Evolutionary conservation across 2,113 vertebrate species (phyloP).

Genomic region (Illadopsis cleaveri): DNA sequence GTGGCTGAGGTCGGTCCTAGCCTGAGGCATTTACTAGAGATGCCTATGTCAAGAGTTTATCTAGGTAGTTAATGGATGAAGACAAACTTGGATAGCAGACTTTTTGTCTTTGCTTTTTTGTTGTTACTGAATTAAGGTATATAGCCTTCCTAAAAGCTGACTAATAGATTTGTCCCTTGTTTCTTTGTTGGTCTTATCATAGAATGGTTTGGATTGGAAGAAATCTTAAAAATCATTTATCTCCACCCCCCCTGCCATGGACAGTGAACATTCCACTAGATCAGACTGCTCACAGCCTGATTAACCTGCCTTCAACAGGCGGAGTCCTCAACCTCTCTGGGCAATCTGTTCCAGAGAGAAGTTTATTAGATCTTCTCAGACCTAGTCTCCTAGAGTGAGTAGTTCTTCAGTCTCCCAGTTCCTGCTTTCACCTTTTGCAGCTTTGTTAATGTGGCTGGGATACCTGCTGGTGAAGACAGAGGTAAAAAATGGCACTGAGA

Average conservation of each 20-base stretch:
- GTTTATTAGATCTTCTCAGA: neutral
- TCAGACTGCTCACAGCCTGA: neutral
- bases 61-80: neutral
- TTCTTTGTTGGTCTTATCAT: neutral
- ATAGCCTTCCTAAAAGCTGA: neutral
- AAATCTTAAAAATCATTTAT: neutral
- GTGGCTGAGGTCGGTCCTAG: neutral
- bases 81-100: neutral
- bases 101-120: neutral
- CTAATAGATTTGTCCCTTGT: neutral
- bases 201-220: neutral
- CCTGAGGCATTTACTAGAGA: neutral
- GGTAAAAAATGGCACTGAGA: neutral
- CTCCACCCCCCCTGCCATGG: neutral
- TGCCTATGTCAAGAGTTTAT: neutral
- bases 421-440: neutral
- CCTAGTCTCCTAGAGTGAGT: neutral
- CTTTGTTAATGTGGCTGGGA: neutral
- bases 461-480: neutral
- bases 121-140: neutral
- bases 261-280: neutral
- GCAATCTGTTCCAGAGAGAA: neutral
- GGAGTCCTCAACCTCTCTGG: neutral
- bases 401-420: neutral
- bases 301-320: neutral